Conservation (phyloP, 2,888 invertebrate genomes). For the Meganola albula region DNA sequence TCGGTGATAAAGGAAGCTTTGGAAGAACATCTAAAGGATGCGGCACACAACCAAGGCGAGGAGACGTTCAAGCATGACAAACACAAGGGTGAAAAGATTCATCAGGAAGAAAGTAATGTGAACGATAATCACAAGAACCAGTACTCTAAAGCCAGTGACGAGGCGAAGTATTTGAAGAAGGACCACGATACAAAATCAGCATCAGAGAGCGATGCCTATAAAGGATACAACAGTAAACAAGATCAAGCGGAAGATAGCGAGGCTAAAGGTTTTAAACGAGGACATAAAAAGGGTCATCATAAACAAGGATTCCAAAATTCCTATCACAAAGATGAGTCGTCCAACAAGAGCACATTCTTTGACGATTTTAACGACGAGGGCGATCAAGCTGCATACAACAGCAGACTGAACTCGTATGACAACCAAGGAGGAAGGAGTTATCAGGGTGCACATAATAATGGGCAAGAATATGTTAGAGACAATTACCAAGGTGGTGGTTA, state of each 20-base stretch:
- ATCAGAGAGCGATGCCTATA: constrained; percentile 62
- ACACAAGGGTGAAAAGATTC: constrained; percentile 66
- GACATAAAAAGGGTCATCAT: constrained; percentile 82
- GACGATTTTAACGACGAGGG: constrained; percentile 79
- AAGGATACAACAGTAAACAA: constrained; percentile 60
- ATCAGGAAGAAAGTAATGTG: constrained; percentile 58
- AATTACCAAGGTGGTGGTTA: constrained; percentile 60
- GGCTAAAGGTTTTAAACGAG: constrained; percentile 61
- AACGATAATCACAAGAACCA: constrained; percentile 66
- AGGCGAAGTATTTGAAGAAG: constrained; percentile 66
- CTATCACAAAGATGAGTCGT: constrained; percentile 84
- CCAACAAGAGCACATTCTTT: constrained; percentile 82
- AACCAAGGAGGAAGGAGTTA: constrained; percentile 62
- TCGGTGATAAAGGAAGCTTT: constrained; percentile 64
- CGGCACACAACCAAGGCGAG: constrained; percentile 56
- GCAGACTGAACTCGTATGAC: constrained; percentile 55
- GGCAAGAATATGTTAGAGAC: constrained; percentile 55
- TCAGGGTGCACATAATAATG: constrained; percentile 63
- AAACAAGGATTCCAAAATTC: constrained; percentile 83
- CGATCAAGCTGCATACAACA: constrained; percentile 64
- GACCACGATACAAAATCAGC: constrained; percentile 65
- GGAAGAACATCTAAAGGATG: constrained; percentile 69
- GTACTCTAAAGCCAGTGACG: constrained; percentile 64
- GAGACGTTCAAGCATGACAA: constrained; percentile 64
- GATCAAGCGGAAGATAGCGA: constrained; percentile 66